Evolutionary conservation across 2,888 invertebrate genomes (phyloP).

Genomic region (Caenorhabditis japonica): DNA sequence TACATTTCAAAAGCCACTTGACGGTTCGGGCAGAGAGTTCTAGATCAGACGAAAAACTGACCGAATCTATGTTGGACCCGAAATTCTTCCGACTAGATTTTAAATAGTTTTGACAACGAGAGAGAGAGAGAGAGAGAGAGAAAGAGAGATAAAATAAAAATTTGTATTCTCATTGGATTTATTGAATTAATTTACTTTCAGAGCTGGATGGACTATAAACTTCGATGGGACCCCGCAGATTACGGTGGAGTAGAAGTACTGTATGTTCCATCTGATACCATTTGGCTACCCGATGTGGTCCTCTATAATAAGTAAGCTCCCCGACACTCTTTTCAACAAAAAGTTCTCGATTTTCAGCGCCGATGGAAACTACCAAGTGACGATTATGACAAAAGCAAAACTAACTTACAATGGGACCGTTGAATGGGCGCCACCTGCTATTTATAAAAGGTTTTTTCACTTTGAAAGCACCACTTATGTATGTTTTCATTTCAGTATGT

Average conservation of each 20-base stretch:
- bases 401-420: slow-evolving; percentile 76
- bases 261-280: slow-evolving; percentile 77
- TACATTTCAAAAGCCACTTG: too few relatives aligned
- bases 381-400: slow-evolving; percentile 77
- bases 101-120: too few relatives aligned
- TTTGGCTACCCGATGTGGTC: slow-evolving; percentile 77
- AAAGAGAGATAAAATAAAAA: not conserved
- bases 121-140: too few relatives aligned
- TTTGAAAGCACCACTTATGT: too few relatives aligned
- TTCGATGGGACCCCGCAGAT: slow-evolving; percentile 76
- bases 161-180: too few relatives aligned
- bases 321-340: not conserved
- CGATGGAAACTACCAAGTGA: slow-evolving; percentile 78
- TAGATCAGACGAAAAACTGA: too few relatives aligned
- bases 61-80: too few relatives aligned
- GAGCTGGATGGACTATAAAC: slow-evolving; percentile 77
- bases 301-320: slow-evolving; percentile 75
- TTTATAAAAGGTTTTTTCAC: slow-evolving; percentile 77
- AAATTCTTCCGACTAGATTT: too few relatives aligned
- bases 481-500: slow-evolving; percentile 75
- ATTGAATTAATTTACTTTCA: too few relatives aligned
- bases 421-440: slow-evolving; percentile 78
- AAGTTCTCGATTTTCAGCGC: slow-evolving; percentile 68
- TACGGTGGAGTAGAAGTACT: slow-evolving; percentile 78
- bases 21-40: too few relatives aligned